These are phyloP conservation scores for Phodopus roborovskii DNA, from an alignment of 2,113 vertebrate genomes.

Conservation along the genomic window DNA sequence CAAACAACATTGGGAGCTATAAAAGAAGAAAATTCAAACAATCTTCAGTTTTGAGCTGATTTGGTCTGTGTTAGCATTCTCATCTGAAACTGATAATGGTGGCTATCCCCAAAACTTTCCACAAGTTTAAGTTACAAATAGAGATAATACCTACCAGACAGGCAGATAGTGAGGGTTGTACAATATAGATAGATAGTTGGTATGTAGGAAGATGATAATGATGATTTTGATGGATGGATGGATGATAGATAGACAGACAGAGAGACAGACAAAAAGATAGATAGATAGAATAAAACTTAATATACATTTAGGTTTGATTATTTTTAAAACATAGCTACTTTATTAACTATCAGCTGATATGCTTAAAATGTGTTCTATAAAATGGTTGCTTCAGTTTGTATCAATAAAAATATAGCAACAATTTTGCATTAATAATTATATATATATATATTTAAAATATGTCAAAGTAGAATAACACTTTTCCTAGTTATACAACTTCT, in stretches of 20 bases:
- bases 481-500: slow-evolving; percentile 27
- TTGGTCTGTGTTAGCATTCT: not conserved
- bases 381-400: not conserved
- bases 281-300: not conserved
- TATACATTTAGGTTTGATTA: not conserved
- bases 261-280: not conserved
- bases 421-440: not conserved
- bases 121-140: not conserved
- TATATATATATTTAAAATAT: slow-evolving; percentile 14
- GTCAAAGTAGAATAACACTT: slow-evolving; percentile 16
- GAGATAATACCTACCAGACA: not conserved
- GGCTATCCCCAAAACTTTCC: not conserved
- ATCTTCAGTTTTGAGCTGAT: not conserved
- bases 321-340: slow-evolving; percentile 20
- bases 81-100: not conserved
- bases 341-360: not conserved
- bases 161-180: not conserved
- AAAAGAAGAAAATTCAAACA: not conserved
- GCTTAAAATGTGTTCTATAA: not conserved
- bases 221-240: not conserved
- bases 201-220: not conserved
- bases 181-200: not conserved
- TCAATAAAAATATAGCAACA: not conserved
- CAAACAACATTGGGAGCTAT: not conserved
- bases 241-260: not conserved